Conservation (phyloP, 2,888 invertebrate genomes). For the Meghimatium bilineatum region DNA sequence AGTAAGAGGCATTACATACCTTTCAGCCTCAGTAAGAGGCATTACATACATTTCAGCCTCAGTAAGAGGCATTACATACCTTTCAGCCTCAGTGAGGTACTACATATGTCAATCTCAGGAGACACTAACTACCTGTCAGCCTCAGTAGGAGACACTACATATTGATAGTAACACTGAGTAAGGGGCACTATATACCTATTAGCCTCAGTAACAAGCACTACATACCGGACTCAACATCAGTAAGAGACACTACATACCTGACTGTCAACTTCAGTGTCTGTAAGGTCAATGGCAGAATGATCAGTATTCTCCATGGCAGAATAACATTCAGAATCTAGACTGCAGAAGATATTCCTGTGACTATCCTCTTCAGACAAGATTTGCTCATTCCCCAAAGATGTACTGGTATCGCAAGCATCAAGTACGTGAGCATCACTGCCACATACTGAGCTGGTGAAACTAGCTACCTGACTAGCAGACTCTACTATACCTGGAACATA, state of each 20-base stretch:
- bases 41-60: too few relatives aligned
- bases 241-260: slow-evolving; percentile 2
- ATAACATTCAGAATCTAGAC: slow-evolving; percentile 34
- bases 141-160: too few relatives aligned
- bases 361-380: neutral
- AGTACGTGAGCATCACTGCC: neutral
- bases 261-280: slow-evolving; percentile 32
- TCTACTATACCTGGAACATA: neutral
- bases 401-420: neutral
- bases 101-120: too few relatives aligned
- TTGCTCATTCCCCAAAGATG: neutral
- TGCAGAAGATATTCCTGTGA: slow-evolving; percentile 27
- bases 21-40: too few relatives aligned
- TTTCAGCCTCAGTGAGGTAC: too few relatives aligned
- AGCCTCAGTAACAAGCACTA: neutral
- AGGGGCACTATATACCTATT: neutral
- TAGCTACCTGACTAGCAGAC: neutral
- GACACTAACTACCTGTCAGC: too few relatives aligned
- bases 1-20: too few relatives aligned
- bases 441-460: neutral
- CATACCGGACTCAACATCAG: slow-evolving; percentile 18
- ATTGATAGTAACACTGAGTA: too few relatives aligned
- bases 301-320: slow-evolving; percentile 38
- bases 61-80: too few relatives aligned
- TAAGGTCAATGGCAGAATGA: slow-evolving; percentile 48